Evolutionary conservation across 2,888 invertebrate species (phyloP).

Genomic region (Seladonia tumulorum): DNA sequence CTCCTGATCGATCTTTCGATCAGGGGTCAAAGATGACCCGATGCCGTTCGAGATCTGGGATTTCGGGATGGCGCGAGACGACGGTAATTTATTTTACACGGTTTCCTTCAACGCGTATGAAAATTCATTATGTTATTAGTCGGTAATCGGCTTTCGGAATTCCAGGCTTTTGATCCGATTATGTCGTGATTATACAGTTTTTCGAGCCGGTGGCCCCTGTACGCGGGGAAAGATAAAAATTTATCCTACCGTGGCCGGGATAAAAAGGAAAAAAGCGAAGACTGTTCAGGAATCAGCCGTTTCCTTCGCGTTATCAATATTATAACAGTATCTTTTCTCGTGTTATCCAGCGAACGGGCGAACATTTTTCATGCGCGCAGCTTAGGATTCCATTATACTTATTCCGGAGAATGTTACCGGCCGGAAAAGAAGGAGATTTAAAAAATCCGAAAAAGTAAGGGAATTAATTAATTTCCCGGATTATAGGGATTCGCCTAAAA

Average conservation of each 20-base stretch:
- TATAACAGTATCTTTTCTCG: constrained; percentile 54
- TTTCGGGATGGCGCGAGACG: background rate
- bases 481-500: background rate
- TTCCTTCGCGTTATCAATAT: constrained; percentile 60
- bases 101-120: constrained; percentile 51
- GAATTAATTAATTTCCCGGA: background rate
- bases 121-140: constrained; percentile 62
- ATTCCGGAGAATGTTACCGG: background rate
- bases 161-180: constrained; percentile 60
- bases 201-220: background rate
- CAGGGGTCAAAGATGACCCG: background rate
- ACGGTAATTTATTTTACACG: constrained; percentile 56
- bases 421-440: background rate
- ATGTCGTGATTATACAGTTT: constrained; percentile 56
- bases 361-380: constrained; percentile 30
- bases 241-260: constrained; percentile 8
- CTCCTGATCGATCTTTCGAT: background rate
- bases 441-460: background rate
- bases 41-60: constrained; percentile 1
- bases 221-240: constrained; percentile 42
- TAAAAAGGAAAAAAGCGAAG: constrained; percentile 1
- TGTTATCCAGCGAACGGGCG: constrained; percentile 28
- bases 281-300: constrained; percentile 30
- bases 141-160: constrained; percentile 61
- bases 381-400: constrained; percentile 11